These are phyloP conservation scores for Trichonephila clavipes DNA, from an alignment of 1,140 invertebrate genomes.

Conservation along the genomic window DNA sequence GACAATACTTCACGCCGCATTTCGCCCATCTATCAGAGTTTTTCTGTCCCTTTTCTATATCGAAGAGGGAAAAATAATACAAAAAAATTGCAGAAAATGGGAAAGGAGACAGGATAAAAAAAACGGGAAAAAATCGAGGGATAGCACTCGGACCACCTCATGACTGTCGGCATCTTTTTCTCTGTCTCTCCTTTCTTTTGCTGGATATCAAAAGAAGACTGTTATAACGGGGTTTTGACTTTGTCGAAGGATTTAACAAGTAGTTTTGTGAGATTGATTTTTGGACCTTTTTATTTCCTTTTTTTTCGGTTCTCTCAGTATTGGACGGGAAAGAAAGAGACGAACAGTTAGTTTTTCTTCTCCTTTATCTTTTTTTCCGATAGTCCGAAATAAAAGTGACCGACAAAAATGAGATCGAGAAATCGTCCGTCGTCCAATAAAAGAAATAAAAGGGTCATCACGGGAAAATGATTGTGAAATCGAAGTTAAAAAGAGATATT, in stretches of 20 bases:
- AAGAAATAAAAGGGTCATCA: background rate
- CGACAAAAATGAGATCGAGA: background rate
- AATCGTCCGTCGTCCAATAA: background rate
- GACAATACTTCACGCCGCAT: constrained; percentile 73
- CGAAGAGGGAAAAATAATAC: background rate
- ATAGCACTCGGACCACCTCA: constrained; percentile 4
- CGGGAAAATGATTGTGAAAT: background rate
- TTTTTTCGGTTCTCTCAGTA: background rate
- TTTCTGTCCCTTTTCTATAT: constrained; percentile 29
- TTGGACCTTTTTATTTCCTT: background rate
- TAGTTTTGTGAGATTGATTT: constrained; percentile 48
- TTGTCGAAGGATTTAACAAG: constrained; percentile 63
- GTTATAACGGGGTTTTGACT: constrained; percentile 68
- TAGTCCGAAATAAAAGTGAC: background rate
- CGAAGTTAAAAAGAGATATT: no score
- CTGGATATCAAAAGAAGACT: constrained; percentile 46
- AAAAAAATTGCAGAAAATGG: background rate
- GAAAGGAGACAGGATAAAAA: background rate
- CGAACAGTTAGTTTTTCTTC: background rate
- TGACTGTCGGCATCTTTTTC: constrained; percentile 66
- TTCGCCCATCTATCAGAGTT: constrained; percentile 65
- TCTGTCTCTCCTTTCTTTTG: background rate
- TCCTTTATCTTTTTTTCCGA: background rate
- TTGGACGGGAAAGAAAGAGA: background rate
- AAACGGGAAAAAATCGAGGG: background rate